Base-by-base conservation (phyloP, 2,888 invertebrate species). In the Meiosimyza platycephala region DNA sequence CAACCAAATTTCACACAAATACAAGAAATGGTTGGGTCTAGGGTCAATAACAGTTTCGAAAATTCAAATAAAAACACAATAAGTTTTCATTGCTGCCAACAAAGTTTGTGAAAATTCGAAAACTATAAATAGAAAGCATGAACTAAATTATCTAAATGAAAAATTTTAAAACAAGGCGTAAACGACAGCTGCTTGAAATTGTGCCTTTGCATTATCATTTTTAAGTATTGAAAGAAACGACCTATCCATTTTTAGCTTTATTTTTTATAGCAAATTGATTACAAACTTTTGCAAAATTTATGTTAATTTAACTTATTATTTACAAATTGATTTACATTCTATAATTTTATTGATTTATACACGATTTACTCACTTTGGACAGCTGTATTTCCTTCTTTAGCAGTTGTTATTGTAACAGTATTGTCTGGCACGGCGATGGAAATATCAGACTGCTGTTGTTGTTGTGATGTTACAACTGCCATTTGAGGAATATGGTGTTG, bases 351-450 rank as follows among this genome's bases (percentile, higher is more conserved):
- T 13, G 7, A 11, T 68, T n/a, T n/a, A n/a, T 18, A 7, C 16
- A 33, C 52, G 54, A 69, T 71, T 72, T 73, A 73, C 72, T 70
- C 70, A 74, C 73, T 72, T 71, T 74, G 73, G 12, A 70, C 68
- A 16, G 57, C 64, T 62, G 48, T 28, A 52, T 63, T 63, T 40
- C 66, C 47, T 33, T 73, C 69, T 50, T 62, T 64, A 47, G 74
- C 65, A 33, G 76, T 65, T 55, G 63, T 71, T 18, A 73, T 74
- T n/a, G 71, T 63, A 15, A 73, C 68, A 33, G 73, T 72, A 22
- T 75, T 74, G 66, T 76, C 76, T 3, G 59, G 68, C 18, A 68
- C 57, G 1, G 68, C 54, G 11, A 67, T 54, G 33, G 75, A 65
- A 16, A 50, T 68, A 18, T 73, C 69, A 62, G 40, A 18, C 52